Evolutionary conservation across 2,113 vertebrate species (phyloP).

Genomic region (Syngnathus typhle): DNA sequence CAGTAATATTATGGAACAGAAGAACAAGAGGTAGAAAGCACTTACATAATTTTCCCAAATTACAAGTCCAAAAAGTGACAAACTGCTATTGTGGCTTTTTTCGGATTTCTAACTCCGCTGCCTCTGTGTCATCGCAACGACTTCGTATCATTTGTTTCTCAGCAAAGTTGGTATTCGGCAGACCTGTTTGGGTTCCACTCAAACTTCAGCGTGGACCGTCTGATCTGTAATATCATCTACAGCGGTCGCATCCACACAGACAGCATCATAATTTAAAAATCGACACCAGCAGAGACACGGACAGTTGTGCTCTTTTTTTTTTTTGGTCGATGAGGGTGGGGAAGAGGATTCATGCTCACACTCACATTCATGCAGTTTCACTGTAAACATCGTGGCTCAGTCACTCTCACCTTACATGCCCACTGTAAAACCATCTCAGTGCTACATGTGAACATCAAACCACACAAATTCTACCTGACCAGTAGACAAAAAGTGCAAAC

Average conservation of each 20-base stretch:
- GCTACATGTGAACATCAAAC: slow-evolving; percentile 27
- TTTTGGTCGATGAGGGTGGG: slow-evolving; percentile 15
- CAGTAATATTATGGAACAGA: slow-evolving; percentile 15
- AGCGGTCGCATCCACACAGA: slow-evolving; percentile 51
- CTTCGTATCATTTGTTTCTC: slow-evolving; percentile 31
- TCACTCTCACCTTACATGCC: slow-evolving; percentile 38
- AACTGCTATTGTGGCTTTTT: slow-evolving; percentile 14
- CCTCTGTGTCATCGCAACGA: slow-evolving; percentile 45
- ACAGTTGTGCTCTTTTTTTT: slow-evolving; percentile 15
- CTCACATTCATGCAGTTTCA: slow-evolving; percentile 54
- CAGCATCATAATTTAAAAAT: slow-evolving; percentile 57
- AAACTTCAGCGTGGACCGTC: not conserved
- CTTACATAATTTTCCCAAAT: not conserved
- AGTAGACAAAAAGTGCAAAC: slow-evolving; percentile 35
- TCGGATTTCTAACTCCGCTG: slow-evolving; percentile 55
- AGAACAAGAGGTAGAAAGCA: slow-evolving; percentile 28
- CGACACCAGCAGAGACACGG: slow-evolving; percentile 47
- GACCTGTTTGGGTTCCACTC: slow-evolving; percentile 18
- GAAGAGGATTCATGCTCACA: slow-evolving; percentile 43
- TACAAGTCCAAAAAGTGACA: not conserved
- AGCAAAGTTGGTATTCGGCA: slow-evolving; percentile 10
- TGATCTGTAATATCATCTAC: slow-evolving; percentile 5
- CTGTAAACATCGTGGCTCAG: slow-evolving; percentile 29
- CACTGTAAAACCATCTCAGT: slow-evolving; percentile 43
- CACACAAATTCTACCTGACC: slow-evolving; percentile 31